Percentiles rank a stretch among this genome's conserved stretches.
These are phyloP conservation scores for Eulemur rufifrons DNA, from an alignment of 2,113 vertebrate genomes.

Conservation along the genomic window DNA sequence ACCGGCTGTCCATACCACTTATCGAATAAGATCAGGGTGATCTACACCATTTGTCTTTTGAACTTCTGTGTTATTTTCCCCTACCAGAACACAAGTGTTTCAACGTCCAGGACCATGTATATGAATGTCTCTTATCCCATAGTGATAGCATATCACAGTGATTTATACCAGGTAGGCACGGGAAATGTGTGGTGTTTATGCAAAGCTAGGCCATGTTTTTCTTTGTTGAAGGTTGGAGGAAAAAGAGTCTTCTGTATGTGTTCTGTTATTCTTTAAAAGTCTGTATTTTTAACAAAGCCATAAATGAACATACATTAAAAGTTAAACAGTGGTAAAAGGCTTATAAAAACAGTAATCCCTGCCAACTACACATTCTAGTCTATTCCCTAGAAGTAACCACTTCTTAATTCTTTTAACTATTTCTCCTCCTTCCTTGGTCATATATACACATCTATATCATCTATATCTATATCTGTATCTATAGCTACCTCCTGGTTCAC, in stretches of 20 bases:
- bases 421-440: not conserved
- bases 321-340: not conserved
- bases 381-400: conserved; percentile 11
- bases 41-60: not conserved
- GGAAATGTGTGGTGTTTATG: not conserved
- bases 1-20: not conserved
- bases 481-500: not conserved
- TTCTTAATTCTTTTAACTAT: conserved; percentile 9
- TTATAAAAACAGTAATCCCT: not conserved
- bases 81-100: not conserved
- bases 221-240: not conserved
- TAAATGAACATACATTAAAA: conserved; percentile 24
- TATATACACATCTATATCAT: not conserved
- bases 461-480: too few relatives aligned
- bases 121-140: not conserved
- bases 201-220: not conserved
- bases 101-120: not conserved
- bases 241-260: not conserved
- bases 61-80: not conserved
- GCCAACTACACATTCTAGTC: not conserved
- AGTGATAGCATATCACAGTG: not conserved
- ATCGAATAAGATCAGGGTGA: not conserved
- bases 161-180: not conserved
- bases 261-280: conserved; percentile 24
- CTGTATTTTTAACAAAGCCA: conserved; percentile 12